These are phyloP conservation scores for Fragum sueziense DNA, from an alignment of 2,888 invertebrate species.

Conservation along the genomic window DNA sequence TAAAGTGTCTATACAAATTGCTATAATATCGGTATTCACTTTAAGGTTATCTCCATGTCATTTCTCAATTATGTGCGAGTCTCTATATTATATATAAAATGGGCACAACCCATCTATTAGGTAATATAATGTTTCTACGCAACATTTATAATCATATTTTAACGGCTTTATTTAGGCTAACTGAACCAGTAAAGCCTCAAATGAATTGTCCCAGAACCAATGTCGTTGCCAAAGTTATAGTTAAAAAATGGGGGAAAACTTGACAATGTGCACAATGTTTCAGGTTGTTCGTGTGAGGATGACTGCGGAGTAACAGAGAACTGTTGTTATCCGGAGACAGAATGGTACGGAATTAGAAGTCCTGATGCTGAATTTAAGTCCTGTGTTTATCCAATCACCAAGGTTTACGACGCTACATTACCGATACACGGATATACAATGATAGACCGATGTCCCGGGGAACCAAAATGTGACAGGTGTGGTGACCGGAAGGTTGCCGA, in stretches of 20 bases:
- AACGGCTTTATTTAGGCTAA: no score
- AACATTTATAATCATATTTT: no score
- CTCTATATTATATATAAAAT: no score
- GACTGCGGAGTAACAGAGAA: not conserved
- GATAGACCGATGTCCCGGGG: not conserved
- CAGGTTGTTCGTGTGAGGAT: conserved; percentile 5
- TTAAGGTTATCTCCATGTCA: no score
- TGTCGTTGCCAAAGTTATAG: not conserved
- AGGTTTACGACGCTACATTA: not conserved
- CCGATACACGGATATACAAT: not conserved
- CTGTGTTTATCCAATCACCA: not conserved
- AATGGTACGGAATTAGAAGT: not conserved
- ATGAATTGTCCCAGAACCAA: not conserved
- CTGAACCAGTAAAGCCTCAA: not conserved
- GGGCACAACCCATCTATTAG: no score
- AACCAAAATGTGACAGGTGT: not conserved
- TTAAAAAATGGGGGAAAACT: no score
- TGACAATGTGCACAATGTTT: no score
- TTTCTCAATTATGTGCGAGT: no score
- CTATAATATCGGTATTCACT: no score
- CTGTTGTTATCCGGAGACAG: not conserved
- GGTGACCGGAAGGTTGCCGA: not conserved
- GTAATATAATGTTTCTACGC: no score
- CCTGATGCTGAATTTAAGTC: not conserved
- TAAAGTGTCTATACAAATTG: no score